Percentiles rank a stretch among this genome's conserved stretches.
These are phyloP conservation scores for Paramuricea clavata DNA, from an alignment of 92 coral and sea anemone species.

Conservation along the genomic window DNA sequence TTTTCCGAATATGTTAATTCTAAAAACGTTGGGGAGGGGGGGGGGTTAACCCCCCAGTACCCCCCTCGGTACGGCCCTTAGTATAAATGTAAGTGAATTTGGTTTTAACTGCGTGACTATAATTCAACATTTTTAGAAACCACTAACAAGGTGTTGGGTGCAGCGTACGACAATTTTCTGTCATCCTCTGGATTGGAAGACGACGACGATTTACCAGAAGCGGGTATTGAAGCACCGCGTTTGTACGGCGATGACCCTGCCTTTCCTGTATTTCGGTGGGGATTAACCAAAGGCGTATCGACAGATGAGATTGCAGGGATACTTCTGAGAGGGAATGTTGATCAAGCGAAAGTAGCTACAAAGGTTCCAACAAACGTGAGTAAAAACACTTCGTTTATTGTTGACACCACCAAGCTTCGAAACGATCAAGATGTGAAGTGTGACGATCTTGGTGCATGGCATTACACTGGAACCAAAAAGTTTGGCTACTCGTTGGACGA, in stretches of 20 bases:
- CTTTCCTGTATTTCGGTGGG: conserved; percentile 67
- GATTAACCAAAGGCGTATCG: conserved; percentile 53
- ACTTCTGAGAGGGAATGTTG: conserved; percentile 28
- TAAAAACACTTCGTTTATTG: conserved; percentile 64
- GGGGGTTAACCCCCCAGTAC: not conserved
- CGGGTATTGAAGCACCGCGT: conserved; percentile 11
- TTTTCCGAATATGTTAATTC: too few relatives aligned
- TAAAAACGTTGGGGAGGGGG: too few relatives aligned
- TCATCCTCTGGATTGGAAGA: not conserved
- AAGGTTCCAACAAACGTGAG: conserved; percentile 53
- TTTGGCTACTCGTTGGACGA: conserved; percentile 38
- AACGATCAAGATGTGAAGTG: conserved; percentile 44
- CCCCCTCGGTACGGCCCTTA: too few relatives aligned
- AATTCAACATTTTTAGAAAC: not conserved
- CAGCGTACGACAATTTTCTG: not conserved
- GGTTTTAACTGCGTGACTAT: conserved; percentile 1
- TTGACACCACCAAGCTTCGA: conserved; percentile 55
- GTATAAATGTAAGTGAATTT: not conserved
- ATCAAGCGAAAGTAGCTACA: conserved; percentile 46
- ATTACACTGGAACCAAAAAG: conserved; percentile 64
- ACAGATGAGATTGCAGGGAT: conserved; percentile 54
- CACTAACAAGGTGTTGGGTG: not conserved
- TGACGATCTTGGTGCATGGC: conserved; percentile 67
- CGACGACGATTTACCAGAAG: conserved; percentile 51
- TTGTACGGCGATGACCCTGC: conserved; percentile 51